Evolutionary conservation across 2,797 vertebrate species (phyloP), one percentile per base, ranked within the genome.

Genomic region (Muscicapa comitata): DNA sequence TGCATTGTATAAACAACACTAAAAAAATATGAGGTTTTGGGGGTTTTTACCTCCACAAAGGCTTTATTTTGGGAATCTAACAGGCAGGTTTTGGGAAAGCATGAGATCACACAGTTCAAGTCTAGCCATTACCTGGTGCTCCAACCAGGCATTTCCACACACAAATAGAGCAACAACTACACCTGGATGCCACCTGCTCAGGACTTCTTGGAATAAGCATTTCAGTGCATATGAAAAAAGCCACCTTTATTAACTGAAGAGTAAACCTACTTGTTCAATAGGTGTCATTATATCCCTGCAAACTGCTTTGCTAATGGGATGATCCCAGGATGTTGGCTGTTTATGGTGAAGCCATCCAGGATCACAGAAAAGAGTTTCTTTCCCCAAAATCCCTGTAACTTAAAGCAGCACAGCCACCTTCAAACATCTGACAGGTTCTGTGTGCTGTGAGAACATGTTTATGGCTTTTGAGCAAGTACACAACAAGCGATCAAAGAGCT

Each of bases 391-490:
- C 42, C 50, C 25, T 1, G 26, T 14, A 16, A 17, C 1, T 7
- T 20, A 29, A 35, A 18, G 38, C 38, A 48, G 73, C 26, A 40
- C 7, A 47, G 28, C 33, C 57, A 37, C 45, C 50, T n/a, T 13
- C 29, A 4, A 7, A 2, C 13, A 20, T 13, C 42, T 40, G 3
- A 7, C 7, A n/a, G 53, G 28, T 7, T 2, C 29, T 5, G 6
- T 0, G 24, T 2, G 26, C 37, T 57, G 33, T 6, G 9, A 50
- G 11, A 37, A 9, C 3, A 1, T 20, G 0, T 12, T 26, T 1
- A 0, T 0, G 2, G 18, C 37, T 72, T 33, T 25, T 35, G 47
- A 3, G 1, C 7, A 31, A 54, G 20, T 6, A 6, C 18, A 43
- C 19, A 28, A 20, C 42, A 28, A 40, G 33, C 4, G 13, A 62